phyloP scores from a whole-genome alignment of 2,888 invertebrate genomes.

The Ichneumoninae sp. region DNA sequence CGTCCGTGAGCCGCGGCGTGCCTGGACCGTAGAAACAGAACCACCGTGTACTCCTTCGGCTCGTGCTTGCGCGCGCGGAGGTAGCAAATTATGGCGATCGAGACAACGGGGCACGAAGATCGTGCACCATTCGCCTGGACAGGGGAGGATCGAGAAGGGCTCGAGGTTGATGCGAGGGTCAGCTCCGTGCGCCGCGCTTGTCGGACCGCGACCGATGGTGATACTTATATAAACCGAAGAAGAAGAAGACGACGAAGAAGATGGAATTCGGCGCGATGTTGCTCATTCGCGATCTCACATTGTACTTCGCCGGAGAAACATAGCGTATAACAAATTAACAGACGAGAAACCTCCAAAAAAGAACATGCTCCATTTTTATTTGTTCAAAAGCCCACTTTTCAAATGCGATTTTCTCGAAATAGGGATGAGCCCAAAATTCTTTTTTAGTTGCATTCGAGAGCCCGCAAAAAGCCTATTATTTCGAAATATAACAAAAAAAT shows the following conservation, averaged over 20 bases:
- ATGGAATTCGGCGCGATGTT: conserved; percentile 56
- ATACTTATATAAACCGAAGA: conserved; percentile 23
- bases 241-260: not conserved
- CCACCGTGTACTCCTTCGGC: conserved; percentile 21
- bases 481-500: too few species aligned
- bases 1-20: conserved; percentile 19
- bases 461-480: too few species aligned
- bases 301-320: conserved; percentile 24
- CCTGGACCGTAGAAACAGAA: conserved; percentile 22
- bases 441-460: too few species aligned
- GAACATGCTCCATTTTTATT: not conserved
- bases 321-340: not conserved
- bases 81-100: conserved; percentile 78
- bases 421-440: too few species aligned
- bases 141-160: conserved; percentile 63
- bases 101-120: conserved; percentile 71
- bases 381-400: too few species aligned
- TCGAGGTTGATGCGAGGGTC: conserved; percentile 71
- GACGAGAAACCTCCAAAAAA: not conserved
- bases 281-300: conserved; percentile 65
- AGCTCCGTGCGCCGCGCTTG: conserved; percentile 67
- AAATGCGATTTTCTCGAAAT: too few species aligned
- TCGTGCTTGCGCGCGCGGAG: conserved; percentile 64
- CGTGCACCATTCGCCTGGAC: conserved; percentile 68
- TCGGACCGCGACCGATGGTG: conserved; percentile 35